phyloP scores from a whole-genome alignment of 2,888 invertebrate genomes.

The Melolontha melolontha region DNA sequence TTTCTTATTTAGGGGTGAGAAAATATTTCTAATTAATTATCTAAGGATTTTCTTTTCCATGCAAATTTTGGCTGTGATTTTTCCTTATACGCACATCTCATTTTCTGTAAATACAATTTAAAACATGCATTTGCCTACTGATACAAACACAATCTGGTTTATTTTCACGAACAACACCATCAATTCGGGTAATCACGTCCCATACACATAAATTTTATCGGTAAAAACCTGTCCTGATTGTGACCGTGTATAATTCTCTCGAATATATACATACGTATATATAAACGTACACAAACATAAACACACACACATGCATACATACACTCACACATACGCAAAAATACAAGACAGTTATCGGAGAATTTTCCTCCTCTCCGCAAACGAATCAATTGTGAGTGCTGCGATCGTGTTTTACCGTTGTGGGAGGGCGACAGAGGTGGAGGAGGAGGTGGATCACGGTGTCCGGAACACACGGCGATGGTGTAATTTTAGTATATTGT shows the following conservation, averaged over 20 bases:
- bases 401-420: conserved; percentile 30
- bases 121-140: no score
- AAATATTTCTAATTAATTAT: no score
- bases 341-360: conserved; percentile 23
- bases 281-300: no score
- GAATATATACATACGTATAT: background rate
- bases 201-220: no score
- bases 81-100: background rate
- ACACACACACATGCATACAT: conserved; percentile 4
- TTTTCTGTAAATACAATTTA: no score
- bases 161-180: no score
- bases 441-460: conserved; percentile 11
- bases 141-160: no score
- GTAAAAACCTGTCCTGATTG: conserved; percentile 52
- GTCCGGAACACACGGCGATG: conserved; percentile 22
- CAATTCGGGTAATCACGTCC: no score
- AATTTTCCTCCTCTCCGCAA: conserved; percentile 9
- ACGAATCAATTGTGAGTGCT: conserved; percentile 21
- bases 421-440: conserved; percentile 14
- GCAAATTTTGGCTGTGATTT: no score
- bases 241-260: conserved; percentile 50
- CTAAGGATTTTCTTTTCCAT: no score
- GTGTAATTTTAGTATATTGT: conserved; percentile 33
- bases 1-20: no score
- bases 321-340: conserved; percentile 7